These are phyloP conservation scores for Idaea aversata DNA, from an alignment of 2,888 invertebrate genomes.

Conservation along the genomic window DNA sequence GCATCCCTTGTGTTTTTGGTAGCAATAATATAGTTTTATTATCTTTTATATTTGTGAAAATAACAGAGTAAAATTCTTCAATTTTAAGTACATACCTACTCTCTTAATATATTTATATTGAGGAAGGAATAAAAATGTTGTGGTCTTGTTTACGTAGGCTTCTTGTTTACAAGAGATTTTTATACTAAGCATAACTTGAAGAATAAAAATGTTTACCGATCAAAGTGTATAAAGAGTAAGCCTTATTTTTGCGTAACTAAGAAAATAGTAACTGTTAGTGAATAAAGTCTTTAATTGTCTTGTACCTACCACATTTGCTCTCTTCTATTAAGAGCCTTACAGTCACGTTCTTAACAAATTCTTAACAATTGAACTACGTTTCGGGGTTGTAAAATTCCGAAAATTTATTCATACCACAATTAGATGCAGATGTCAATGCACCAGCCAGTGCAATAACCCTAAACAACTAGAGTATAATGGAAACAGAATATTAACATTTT, in stretches of 20 bases:
- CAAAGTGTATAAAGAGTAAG: background rate
- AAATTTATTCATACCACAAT: conserved; percentile 20
- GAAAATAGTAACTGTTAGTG: background rate
- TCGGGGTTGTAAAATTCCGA: conserved; percentile 5
- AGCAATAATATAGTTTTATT: conserved; percentile 17
- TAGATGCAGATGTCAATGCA: conserved; percentile 24
- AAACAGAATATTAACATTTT: conserved; percentile 39
- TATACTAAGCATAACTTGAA: background rate
- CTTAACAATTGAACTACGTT: background rate
- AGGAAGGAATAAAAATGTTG: background rate
- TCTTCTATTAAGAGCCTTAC: background rate
- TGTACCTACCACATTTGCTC: no score
- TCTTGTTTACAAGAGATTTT: background rate
- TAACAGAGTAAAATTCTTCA: background rate
- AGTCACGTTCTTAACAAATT: background rate
- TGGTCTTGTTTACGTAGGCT: background rate
- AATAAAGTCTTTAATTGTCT: background rate
- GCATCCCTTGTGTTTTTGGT: conserved; percentile 28
- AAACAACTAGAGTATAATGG: conserved; percentile 20
- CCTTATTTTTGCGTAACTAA: background rate
- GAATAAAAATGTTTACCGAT: conserved; percentile 1
- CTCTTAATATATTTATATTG: background rate
- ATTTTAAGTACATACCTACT: background rate
- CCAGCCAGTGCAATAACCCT: conserved; percentile 21
- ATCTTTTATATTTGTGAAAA: conserved; percentile 22